These are phyloP conservation scores for Cyrtonyx montezumae DNA, from an alignment of 2,113 vertebrate genomes.

Conservation along the genomic window DNA sequence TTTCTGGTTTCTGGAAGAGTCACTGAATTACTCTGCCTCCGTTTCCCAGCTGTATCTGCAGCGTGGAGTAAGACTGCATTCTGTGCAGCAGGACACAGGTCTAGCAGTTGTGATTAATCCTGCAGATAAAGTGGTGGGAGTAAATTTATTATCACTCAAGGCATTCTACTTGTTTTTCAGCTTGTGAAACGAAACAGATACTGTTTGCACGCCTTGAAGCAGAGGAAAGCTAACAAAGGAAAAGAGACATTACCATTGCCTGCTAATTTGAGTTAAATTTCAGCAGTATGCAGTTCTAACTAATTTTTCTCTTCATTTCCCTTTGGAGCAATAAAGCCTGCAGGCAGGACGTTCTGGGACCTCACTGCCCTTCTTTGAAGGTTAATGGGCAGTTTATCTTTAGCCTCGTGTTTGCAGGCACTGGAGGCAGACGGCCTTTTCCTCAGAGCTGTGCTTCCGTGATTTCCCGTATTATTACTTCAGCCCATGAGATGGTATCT, in stretches of 20 bases:
- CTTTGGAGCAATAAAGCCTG: slow-evolving; percentile 2
- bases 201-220: background rate
- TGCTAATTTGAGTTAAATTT: background rate
- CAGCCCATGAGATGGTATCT: slow-evolving; percentile 10
- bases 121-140: background rate
- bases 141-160: background rate
- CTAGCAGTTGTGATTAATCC: background rate
- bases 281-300: background rate
- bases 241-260: background rate
- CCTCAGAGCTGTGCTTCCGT: background rate
- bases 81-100: background rate
- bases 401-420: slow-evolving; percentile 38
- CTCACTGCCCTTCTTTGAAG: slow-evolving; percentile 38
- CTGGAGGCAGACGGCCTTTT: slow-evolving; percentile 36
- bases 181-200: background rate
- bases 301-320: slow-evolving; percentile 39
- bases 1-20: background rate
- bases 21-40: background rate
- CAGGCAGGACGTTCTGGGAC: slow-evolving; percentile 34
- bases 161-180: background rate
- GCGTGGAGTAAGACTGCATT: background rate
- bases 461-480: slow-evolving; percentile 20
- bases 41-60: background rate
- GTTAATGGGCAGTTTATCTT: slow-evolving; percentile 62
- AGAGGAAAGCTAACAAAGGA: background rate